Base-by-base conservation (phyloP, 2,113 vertebrate genomes). In the Corythornis cristatus region DNA sequence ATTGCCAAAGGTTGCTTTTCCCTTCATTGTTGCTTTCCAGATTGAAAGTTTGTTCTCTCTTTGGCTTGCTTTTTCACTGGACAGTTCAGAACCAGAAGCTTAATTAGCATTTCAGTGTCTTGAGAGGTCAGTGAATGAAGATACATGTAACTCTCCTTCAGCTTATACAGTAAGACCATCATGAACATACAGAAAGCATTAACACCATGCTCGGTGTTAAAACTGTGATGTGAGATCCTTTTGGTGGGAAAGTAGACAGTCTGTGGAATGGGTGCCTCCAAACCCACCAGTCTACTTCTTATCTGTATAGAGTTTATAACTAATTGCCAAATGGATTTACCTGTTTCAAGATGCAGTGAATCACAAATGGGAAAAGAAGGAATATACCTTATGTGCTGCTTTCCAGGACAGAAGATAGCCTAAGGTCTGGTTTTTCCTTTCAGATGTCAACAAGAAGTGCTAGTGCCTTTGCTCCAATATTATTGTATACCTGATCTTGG, bases 401-500 rank as follows among this genome's bases (percentile, higher is more conserved):
- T 89, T 90, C 83, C 77, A 94, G 73, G 86, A 86, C 76, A 64
- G 25, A 74, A 46, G 68, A 60, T 88, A 89, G 83, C 68, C 73
- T 84, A 68, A 90, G 61, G 86, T 94, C 60, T 83, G 9, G 76
- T 93, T 78, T 79, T 90, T 93, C 29, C 31, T 33, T 94, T 93
- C 31, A 83, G 60, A 88, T 83, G 51, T 94, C 86, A 81, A 56
- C 73, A 81, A 92, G 68, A 95, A 92, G 56, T 93, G 73, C 60
- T 46, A 83, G 68, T 86, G 76, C 83, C 83, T 90, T 89, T 88
- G 8, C 68, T 81, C 60, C 43, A 56, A 26, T 67, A 64, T 88
- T 93, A 77, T 71, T 74, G 26, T 56, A 45, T 66, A 90, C 65
- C 68, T 92, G 80, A 43, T 90, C 43, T 82, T 89, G 35, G 67